Evolutionary conservation across 2,113 vertebrate genomes (phyloP).

Genomic region (Chlamydotis undulata): DNA sequence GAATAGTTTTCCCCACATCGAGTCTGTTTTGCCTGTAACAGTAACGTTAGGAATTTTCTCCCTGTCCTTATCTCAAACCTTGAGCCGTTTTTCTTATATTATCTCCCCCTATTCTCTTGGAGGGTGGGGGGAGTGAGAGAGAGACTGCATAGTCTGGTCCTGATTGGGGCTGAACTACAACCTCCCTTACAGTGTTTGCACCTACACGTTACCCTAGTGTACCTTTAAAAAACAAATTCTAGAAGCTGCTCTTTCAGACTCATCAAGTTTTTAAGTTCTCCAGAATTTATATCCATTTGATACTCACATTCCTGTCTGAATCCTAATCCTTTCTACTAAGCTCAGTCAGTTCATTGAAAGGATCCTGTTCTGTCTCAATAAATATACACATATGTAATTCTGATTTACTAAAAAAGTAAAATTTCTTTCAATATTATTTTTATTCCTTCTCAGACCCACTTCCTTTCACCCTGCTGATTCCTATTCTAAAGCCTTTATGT

Average conservation of each 20-base stretch:
- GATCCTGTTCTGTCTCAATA: background rate
- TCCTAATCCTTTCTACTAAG: background rate
- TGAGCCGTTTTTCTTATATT: too few relatives aligned
- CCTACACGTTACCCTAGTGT: background rate
- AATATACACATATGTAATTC: background rate
- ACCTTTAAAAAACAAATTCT: background rate
- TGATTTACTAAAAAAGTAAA: background rate
- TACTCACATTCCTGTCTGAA: background rate
- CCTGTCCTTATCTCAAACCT: too few relatives aligned
- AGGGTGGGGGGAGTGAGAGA: too few relatives aligned
- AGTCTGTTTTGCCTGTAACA: too few relatives aligned
- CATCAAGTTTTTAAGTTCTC: background rate
- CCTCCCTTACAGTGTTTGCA: background rate
- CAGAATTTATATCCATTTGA: background rate
- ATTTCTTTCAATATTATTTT: slow-evolving; percentile 13
- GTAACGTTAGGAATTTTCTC: too few relatives aligned
- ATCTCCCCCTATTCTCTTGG: too few relatives aligned
- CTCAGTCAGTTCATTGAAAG: background rate
- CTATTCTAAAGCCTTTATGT: slow-evolving; percentile 11
- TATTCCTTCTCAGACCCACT: background rate
- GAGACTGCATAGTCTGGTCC: too few relatives aligned
- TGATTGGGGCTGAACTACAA: too few relatives aligned
- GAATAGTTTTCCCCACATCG: too few relatives aligned
- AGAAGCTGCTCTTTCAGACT: background rate
- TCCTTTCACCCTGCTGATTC: background rate